Conservation (phyloP, 1,140 invertebrate genomes). For the Bombus balteatus region DNA sequence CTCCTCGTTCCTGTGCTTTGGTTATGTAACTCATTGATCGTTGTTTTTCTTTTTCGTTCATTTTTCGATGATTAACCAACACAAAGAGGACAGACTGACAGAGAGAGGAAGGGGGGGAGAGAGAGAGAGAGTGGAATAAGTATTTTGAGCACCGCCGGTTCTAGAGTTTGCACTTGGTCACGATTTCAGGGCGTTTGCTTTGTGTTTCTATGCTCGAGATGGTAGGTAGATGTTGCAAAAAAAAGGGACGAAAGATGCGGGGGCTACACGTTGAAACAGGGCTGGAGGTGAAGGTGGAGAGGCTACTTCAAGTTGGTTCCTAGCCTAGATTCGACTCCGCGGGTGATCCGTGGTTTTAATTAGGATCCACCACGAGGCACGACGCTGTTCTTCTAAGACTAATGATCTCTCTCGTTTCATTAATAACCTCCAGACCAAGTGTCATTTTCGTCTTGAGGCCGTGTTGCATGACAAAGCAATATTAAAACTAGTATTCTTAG, state of each 20-base stretch:
- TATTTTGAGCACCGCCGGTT: conserved; percentile 45
- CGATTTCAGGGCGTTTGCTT: conserved; percentile 73
- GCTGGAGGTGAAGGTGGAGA: conserved; percentile 63
- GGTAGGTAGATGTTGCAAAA: conserved; percentile 33
- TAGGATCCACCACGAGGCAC: conserved; percentile 62
- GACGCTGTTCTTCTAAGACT: conserved; percentile 54
- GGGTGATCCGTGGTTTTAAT: conserved; percentile 74
- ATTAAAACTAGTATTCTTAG: conserved; percentile 43
- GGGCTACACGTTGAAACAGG: conserved; percentile 40
- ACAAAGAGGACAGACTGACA: neutral
- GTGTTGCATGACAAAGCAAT: conserved; percentile 42
- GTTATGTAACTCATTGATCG: conserved; percentile 7
- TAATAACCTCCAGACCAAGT: conserved; percentile 55
- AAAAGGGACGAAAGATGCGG: conserved; percentile 6
- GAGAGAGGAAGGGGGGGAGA: too few relatives aligned
- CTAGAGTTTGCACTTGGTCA: conserved; percentile 76
- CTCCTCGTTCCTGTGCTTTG: neutral
- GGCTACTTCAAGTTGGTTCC: conserved; percentile 63
- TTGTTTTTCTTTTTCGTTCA: neutral
- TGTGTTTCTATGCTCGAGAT: conserved; percentile 68
- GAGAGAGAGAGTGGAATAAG: neutral
- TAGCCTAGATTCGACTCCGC: conserved; percentile 75
- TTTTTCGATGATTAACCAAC: conserved; percentile 8
- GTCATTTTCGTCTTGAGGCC: conserved; percentile 46
- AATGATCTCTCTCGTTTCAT: conserved; percentile 65